A percentile compares a stretch with the other conserved stretches of the same genome.
These are phyloP conservation scores for Pediacus dermestoides DNA, from an alignment of 2,888 invertebrate species.

Conservation along the genomic window DNA sequence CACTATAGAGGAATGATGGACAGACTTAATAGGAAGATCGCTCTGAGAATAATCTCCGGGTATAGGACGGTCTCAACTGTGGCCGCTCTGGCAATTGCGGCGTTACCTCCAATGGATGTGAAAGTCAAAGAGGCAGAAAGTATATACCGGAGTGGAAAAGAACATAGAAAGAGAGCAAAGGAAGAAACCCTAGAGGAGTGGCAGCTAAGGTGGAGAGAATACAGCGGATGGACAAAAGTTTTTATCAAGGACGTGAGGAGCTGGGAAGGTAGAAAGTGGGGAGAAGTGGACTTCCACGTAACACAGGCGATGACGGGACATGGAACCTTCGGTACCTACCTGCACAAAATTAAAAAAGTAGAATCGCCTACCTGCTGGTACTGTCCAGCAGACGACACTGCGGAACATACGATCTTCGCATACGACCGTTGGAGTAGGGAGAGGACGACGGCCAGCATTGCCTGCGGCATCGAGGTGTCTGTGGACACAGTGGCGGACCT, in stretches of 20 bases:
- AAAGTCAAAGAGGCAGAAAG: constrained; percentile 1
- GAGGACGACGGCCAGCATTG: too few species aligned
- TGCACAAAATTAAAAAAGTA: constrained; percentile 11
- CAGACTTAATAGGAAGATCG: too few species aligned
- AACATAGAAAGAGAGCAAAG: constrained; percentile 1
- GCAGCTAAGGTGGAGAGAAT: constrained; percentile 4
- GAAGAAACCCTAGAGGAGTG: constrained; percentile 5
- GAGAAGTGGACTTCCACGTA: constrained; percentile 10
- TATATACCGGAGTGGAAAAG: neutral
- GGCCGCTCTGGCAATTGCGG: constrained; percentile 2
- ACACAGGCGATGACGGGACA: constrained; percentile 15
- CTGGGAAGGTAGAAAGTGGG: constrained; percentile 12
- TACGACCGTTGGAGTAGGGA: too few species aligned
- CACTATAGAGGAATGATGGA: too few species aligned
- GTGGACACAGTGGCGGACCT: too few species aligned
- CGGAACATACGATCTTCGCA: constrained; percentile 13
- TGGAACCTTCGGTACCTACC: constrained; percentile 11
- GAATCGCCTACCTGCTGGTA: constrained; percentile 2
- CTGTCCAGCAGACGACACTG: constrained; percentile 8
- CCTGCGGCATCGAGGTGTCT: too few species aligned
- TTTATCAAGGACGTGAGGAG: constrained; percentile 13
- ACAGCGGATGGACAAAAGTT: constrained; percentile 8
- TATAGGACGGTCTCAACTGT: constrained; percentile 8
- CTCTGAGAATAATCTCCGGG: too few species aligned
- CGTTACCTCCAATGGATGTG: constrained; percentile 1